Conservation (phyloP, 2,113 vertebrate genomes). For the Progne subis region DNA sequence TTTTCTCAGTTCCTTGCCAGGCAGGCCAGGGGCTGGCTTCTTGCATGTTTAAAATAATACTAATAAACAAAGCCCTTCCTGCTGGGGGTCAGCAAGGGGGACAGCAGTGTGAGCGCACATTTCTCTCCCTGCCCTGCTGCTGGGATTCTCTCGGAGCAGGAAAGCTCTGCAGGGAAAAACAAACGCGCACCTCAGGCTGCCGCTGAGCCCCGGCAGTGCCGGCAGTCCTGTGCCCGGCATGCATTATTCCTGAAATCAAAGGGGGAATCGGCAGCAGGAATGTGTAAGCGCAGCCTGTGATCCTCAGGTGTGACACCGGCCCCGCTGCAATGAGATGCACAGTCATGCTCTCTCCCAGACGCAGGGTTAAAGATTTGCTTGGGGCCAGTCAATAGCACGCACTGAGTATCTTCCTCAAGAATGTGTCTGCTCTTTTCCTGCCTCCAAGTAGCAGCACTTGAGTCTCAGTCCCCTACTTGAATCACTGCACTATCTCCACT, state of each 20-base stretch:
- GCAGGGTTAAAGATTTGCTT: constrained; percentile 77
- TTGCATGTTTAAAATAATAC: background rate
- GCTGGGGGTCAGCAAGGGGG: background rate
- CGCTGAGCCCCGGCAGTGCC: background rate
- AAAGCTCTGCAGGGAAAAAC: background rate
- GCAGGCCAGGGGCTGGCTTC: background rate
- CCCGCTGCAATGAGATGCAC: constrained; percentile 71
- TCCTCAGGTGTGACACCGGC: constrained; percentile 66
- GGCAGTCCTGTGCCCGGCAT: constrained; percentile 3
- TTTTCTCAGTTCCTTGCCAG: background rate
- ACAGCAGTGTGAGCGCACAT: background rate
- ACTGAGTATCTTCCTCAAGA: constrained; percentile 71
- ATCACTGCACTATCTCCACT: constrained; percentile 75
- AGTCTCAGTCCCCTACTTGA: constrained; percentile 73
- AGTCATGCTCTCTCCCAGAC: constrained; percentile 70
- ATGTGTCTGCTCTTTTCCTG: constrained; percentile 69
- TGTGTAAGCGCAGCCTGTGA: constrained; percentile 50
- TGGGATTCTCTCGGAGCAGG: accelerated
- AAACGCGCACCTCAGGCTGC: background rate
- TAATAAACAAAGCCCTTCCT: background rate
- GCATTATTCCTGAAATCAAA: constrained; percentile 32
- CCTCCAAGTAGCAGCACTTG: constrained; percentile 68
- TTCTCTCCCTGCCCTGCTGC: background rate
- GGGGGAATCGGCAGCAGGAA: background rate
- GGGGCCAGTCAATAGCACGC: constrained; percentile 72